Evolutionary conservation across 92 coral and sea anemone species (phyloP).

Genomic region (Parazoanthus darwini): DNA sequence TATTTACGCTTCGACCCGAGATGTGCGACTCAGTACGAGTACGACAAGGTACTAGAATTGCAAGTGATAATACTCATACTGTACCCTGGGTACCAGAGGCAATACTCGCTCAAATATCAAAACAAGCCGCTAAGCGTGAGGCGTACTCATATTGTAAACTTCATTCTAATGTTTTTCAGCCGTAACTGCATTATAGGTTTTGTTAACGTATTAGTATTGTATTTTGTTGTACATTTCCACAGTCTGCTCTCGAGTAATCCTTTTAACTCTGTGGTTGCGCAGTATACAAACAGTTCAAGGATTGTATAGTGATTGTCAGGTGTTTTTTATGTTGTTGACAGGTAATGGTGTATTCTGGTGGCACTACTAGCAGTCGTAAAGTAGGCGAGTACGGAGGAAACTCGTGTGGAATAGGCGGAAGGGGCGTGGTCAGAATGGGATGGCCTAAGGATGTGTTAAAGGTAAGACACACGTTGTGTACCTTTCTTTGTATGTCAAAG

Average conservation of each 20-base stretch:
- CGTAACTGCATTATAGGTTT: no score
- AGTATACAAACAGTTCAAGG: not conserved
- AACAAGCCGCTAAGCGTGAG: no score
- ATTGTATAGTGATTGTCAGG: not conserved
- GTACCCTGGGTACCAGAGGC: no score
- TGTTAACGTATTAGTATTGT: no score
- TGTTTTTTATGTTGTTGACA: conserved; percentile 6
- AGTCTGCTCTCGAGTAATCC: no score
- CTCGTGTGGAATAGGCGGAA: conserved; percentile 79
- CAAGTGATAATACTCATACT: no score
- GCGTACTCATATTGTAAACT: no score
- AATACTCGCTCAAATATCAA: no score
- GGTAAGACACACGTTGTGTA: conserved; percentile 47
- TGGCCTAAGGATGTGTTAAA: conserved; percentile 91
- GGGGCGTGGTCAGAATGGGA: conserved; percentile 82
- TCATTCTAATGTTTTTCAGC: no score
- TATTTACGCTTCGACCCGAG: conserved; percentile 85
- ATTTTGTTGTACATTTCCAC: no score
- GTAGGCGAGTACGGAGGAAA: conserved; percentile 96
- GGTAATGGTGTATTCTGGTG: conserved; percentile 83
- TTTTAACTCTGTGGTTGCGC: not conserved
- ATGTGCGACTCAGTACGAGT: conserved; percentile 94
- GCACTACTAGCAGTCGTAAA: conserved; percentile 62
- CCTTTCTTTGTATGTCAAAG: no score
- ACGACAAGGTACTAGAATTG: conserved; percentile 79